phyloP scores from a whole-genome alignment of 2,888 invertebrate species.

The Imbricaverruca yamaguchii region DNA sequence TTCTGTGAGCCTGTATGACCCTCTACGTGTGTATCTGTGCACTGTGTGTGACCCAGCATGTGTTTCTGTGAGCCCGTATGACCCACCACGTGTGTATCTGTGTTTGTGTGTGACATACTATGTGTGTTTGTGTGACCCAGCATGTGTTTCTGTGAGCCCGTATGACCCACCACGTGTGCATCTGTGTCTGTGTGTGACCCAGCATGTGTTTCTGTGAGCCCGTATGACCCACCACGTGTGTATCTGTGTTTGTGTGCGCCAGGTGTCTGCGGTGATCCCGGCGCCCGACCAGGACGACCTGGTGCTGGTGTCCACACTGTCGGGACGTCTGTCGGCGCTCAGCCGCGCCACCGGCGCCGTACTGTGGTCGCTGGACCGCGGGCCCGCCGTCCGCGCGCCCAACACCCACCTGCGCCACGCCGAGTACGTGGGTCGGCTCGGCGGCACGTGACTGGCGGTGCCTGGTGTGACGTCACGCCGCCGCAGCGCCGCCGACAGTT shows the following conservation, averaged over 20 bases:
- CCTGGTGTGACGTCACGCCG: no score
- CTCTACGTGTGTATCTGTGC: no score
- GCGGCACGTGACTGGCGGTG: no score
- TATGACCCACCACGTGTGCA: neutral
- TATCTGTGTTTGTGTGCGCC: neutral
- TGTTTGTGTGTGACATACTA: no score
- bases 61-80: no score
- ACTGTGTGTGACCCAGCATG: no score
- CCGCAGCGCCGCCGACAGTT: no score
- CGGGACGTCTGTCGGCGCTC: conserved; percentile 86
- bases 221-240: no score
- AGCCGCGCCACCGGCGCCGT: conserved; percentile 74
- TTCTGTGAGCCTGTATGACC: no score
- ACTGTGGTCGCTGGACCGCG: conserved; percentile 86
- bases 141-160: neutral
- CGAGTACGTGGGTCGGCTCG: neutral
- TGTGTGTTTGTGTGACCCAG: no score
- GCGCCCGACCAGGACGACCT: conserved; percentile 2
- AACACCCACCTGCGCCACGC: neutral
- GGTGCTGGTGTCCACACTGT: conserved; percentile 82
- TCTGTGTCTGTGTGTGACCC: neutral
- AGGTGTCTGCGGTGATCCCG: neutral
- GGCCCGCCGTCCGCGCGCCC: conserved; percentile 24
- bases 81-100: no score
- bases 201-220: neutral